Evolutionary conservation across 2,797 vertebrate species (phyloP).

Genomic region (Hapalemur alaotrensis): DNA sequence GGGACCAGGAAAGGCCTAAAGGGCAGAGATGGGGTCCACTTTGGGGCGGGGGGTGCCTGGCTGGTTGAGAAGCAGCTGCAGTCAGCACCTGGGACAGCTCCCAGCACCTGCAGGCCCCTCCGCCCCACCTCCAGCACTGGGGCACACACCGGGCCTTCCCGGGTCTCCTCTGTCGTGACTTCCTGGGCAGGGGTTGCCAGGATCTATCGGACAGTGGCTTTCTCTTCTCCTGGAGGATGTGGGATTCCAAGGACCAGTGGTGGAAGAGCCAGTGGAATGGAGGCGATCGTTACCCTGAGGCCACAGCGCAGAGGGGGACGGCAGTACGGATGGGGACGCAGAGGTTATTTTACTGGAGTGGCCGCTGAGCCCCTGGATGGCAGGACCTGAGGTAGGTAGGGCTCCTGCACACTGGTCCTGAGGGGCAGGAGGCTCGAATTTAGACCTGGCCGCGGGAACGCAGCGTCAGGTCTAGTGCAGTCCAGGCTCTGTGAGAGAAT

Average conservation of each 20-base stretch:
- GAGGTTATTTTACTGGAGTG: fast-evolving
- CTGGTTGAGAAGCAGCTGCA: fast-evolving
- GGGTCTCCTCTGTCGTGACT: fast-evolving
- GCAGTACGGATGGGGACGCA: not conserved
- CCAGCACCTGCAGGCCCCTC: not conserved
- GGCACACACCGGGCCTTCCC: not conserved
- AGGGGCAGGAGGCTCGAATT: not conserved
- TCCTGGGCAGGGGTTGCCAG: too few species aligned
- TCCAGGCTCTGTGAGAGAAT: fast-evolving
- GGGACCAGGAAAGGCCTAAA: not conserved
- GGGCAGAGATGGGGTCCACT: fast-evolving
- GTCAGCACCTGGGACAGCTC: constrained; percentile 72
- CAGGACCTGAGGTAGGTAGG: not conserved
- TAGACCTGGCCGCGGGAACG: fast-evolving
- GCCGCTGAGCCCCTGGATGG: fast-evolving
- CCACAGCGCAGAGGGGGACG: too few species aligned
- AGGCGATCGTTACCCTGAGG: fast-evolving
- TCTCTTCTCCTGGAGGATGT: not conserved
- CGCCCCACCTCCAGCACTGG: too few species aligned
- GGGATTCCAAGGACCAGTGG: not conserved
- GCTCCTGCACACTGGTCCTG: fast-evolving
- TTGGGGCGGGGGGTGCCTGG: fast-evolving
- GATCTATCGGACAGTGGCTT: fast-evolving
- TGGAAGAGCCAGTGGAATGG: fast-evolving
- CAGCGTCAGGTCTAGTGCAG: fast-evolving